These are phyloP conservation scores for Baccha elongata DNA, from an alignment of 2,888 invertebrate species.

Conservation along the genomic window DNA sequence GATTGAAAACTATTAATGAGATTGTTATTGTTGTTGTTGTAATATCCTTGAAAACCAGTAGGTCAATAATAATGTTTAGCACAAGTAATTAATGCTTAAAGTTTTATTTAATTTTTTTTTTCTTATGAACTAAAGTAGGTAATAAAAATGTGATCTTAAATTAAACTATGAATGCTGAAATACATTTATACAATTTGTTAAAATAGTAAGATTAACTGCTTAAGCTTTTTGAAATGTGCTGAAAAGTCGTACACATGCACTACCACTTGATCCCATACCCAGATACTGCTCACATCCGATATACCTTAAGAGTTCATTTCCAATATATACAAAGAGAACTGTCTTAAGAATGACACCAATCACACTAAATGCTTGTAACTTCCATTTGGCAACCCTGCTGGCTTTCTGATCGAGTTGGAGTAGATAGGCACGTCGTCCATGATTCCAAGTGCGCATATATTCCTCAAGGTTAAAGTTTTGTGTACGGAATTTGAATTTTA, in stretches of 20 bases:
- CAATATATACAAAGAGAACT: constrained; percentile 28
- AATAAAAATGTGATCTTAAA: neutral
- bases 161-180: neutral
- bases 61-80: constrained; percentile 4
- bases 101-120: neutral
- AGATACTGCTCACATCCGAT: constrained; percentile 19
- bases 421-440: constrained; percentile 51
- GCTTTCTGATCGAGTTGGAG: constrained; percentile 49
- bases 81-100: neutral
- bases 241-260: constrained; percentile 24
- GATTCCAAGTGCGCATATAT: constrained; percentile 65
- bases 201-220: neutral
- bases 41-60: constrained; percentile 8
- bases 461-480: constrained; percentile 63
- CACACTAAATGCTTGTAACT: constrained; percentile 54
- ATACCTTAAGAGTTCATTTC: constrained; percentile 31
- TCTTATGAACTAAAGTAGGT: neutral
- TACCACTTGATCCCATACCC: constrained; percentile 18
- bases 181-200: neutral
- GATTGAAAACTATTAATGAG: constrained; percentile 2
- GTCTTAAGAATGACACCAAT: constrained; percentile 58
- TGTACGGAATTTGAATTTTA: constrained; percentile 61
- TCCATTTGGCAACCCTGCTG: constrained; percentile 54
- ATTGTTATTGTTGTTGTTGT: neutral
- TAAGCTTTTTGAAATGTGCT: constrained; percentile 62